phyloP scores from a whole-genome alignment of 2,888 invertebrate genomes.

The Allophyes oxyacanthae region DNA sequence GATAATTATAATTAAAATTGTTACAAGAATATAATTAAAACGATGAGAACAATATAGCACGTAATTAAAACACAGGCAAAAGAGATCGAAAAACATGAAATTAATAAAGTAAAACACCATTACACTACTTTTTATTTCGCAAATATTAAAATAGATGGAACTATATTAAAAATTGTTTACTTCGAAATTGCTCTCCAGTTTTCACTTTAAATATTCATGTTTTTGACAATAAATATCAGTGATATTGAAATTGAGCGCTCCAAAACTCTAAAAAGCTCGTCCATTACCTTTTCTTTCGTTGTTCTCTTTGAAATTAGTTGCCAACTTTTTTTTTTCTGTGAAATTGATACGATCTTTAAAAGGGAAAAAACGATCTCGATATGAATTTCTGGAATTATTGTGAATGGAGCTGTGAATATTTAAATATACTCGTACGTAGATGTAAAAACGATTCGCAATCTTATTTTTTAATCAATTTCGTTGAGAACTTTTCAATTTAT shows the following conservation, averaged over 20 bases:
- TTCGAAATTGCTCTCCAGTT: constrained; percentile 33
- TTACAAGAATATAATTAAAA: no score
- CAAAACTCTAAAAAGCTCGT: constrained; percentile 43
- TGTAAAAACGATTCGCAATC: not conserved
- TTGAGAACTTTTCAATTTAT: not conserved
- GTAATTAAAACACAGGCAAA: no score
- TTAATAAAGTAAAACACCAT: not conserved
- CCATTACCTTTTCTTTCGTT: constrained; percentile 49
- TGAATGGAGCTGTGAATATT: constrained; percentile 27
- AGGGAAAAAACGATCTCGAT: constrained; percentile 31
- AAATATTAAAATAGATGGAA: constrained; percentile 20
- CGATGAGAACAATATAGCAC: no score
- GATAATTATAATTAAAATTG: no score
- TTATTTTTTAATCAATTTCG: constrained; percentile 19
- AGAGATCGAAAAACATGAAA: not conserved
- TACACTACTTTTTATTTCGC: constrained; percentile 11
- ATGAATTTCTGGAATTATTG: constrained; percentile 28
- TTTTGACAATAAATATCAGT: constrained; percentile 46
- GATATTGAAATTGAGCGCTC: constrained; percentile 53
- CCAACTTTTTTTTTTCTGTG: constrained; percentile 43
- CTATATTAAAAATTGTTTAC: constrained; percentile 33
- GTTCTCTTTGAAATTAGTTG: constrained; percentile 55
- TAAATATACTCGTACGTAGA: constrained; percentile 13
- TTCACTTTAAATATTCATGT: constrained; percentile 45
- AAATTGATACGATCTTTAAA: constrained; percentile 52